phyloP scores from a whole-genome alignment of 2,797 vertebrate species.

The Sebastes hubbsi region DNA sequence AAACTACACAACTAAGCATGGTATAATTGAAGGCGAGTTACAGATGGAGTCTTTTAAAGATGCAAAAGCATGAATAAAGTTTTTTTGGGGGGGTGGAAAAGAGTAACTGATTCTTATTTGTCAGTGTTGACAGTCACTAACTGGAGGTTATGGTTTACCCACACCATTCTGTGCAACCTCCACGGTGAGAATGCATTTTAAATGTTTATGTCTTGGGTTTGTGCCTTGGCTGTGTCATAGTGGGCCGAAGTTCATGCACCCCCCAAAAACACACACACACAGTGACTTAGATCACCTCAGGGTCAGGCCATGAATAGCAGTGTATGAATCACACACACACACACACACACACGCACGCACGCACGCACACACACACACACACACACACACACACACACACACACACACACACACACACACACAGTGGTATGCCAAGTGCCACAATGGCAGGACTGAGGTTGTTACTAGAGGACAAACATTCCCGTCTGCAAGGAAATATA shows the following conservation, averaged over 20 bases:
- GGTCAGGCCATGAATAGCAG: conserved; percentile 55
- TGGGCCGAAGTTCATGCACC: conserved; percentile 43
- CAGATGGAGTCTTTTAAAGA: background rate
- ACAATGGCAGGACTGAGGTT: conserved; percentile 32
- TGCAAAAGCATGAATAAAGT: background rate
- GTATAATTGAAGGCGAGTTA: background rate
- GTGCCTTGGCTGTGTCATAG: conserved; percentile 34
- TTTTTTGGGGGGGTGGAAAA: too few species aligned
- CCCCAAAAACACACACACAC: conserved; percentile 17
- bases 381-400: background rate
- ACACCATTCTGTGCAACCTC: background rate
- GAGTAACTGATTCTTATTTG: background rate
- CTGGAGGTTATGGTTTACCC: conserved; percentile 20
- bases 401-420: conserved; percentile 9
- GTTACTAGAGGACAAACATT: conserved; percentile 23
- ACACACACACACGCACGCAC: conserved; percentile 1
- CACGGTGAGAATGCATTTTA: background rate
- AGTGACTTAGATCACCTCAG: conserved; percentile 59
- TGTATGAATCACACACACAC: conserved; percentile 39
- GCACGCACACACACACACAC: conserved; percentile 6
- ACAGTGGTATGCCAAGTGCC: conserved; percentile 21
- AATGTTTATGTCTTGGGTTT: conserved; percentile 21
- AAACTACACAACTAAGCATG: conserved; percentile 5
- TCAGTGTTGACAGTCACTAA: conserved; percentile 12
- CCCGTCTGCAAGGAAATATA: conserved; percentile 11